These are phyloP conservation scores for Drosophila ogumai DNA, from an alignment of 1,140 invertebrate species.

Conservation along the genomic window DNA sequence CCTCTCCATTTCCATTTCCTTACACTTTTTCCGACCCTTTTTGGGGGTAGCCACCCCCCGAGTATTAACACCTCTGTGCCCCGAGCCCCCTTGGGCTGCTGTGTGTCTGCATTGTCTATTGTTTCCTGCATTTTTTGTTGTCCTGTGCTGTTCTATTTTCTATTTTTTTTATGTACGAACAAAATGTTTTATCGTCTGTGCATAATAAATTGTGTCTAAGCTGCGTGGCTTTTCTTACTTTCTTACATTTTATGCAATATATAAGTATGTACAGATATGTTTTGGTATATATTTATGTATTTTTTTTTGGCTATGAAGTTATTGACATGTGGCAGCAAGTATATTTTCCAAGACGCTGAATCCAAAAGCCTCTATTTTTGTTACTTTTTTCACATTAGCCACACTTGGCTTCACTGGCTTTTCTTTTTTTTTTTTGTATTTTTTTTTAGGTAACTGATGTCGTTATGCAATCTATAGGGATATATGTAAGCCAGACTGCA, in stretches of 20 bases:
- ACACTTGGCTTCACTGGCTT: conserved; percentile 63
- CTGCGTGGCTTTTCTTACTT: conserved; percentile 34
- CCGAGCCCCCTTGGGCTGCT: conserved; percentile 8
- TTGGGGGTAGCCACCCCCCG: conserved; percentile 22
- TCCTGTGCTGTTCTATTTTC: conserved; percentile 11
- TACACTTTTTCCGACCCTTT: background rate
- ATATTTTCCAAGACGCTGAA: conserved; percentile 55
- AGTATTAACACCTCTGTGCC: conserved; percentile 64
- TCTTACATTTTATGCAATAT: conserved; percentile 43
- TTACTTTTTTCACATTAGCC: conserved; percentile 55
- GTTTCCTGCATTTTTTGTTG: conserved; percentile 63
- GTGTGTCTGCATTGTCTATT: conserved; percentile 63
- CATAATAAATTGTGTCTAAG: conserved; percentile 75
- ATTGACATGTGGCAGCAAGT: conserved; percentile 63
- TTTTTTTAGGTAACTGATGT: conserved; percentile 64
- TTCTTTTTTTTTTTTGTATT: background rate
- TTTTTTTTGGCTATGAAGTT: conserved; percentile 54
- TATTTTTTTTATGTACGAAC: conserved; percentile 26
- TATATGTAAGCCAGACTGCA: conserved; percentile 24
- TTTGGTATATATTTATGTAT: conserved; percentile 1
- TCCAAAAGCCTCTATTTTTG: conserved; percentile 29
- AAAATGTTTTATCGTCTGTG: conserved; percentile 81
- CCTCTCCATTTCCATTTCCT: background rate
- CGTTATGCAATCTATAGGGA: conserved; percentile 57
- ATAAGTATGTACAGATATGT: conserved; percentile 1